Base-by-base conservation (phyloP, 35 echinoderm and acorn worm species). In the Lytechinus pictus region DNA sequence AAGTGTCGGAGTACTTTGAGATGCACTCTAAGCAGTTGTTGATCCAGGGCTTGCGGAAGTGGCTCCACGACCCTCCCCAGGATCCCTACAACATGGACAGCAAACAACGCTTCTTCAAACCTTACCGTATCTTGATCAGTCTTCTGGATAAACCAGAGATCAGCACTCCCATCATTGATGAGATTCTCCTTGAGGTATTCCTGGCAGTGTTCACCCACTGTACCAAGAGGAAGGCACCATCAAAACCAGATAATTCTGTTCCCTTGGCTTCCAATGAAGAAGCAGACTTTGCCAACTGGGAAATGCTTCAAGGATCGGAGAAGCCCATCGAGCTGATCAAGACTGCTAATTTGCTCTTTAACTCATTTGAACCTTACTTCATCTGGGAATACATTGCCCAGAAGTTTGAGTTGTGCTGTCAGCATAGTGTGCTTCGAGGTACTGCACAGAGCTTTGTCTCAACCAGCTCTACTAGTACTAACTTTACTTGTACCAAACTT, bases 141-240 rank as follows among this genome's bases (percentile, higher is more conserved):
- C 94, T 99, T n/a, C 94, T 99, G 52, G 98, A 99, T 93, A 99
- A 99, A 60, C 98, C 97, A 0, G 98, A 99, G 92, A 88, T 99
- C 28, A 96, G 97, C 27, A 90, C 95, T 2, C 91, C 96, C 11
- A 99, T 98, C 66, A 93, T 99, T 21, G 98, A 99, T 44, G 98
- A 99, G 91, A 97, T 99, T 55, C 95, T 98, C 28, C 94, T 99
- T 2, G 98, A 99, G 71, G 98, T 99, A 1, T 99, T 99, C 92
- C 97, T 97, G 60, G 97, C 98, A 60, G 79, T 99, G 79, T 99
- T 97, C 89, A 94, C 95, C 44, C 95, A 95, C 44, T 99, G 98
- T 92, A 98, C 97, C 24, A 52, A 94, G n/a, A 21, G 54, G 56
- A 93, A 57, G 53, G 52, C 54, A 28, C 66, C 66, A 1, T 89